phyloP scores from a whole-genome alignment of 2,888 invertebrate genomes.

The Parnassius mnemosyne region DNA sequence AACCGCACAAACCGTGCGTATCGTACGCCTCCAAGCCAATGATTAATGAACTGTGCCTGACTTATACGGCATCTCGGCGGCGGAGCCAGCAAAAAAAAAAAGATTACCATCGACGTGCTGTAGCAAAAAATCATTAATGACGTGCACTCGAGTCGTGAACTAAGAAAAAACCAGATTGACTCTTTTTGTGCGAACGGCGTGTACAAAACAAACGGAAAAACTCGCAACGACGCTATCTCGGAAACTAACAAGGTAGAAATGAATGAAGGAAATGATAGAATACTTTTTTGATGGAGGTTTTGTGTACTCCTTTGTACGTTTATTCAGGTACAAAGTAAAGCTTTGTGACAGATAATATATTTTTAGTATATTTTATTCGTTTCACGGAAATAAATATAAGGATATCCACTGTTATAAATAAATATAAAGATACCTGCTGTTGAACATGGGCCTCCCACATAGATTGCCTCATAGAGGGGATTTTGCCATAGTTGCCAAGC shows the following conservation, averaged over 20 bases:
- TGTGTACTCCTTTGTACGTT: too few species aligned
- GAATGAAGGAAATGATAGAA: conserved; percentile 2
- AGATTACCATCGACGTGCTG: conserved; percentile 26
- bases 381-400: too few species aligned
- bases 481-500: too few species aligned
- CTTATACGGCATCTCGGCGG: conserved; percentile 26
- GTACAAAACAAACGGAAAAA: not conserved
- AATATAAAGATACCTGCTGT: too few species aligned
- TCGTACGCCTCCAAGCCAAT: conserved; percentile 16
- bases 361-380: too few species aligned
- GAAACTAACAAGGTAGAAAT: conserved; percentile 10
- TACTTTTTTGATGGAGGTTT: too few species aligned
- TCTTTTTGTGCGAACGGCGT: conserved; percentile 14
- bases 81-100: conserved; percentile 29
- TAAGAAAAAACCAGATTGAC: conserved; percentile 6
- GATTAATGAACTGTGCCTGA: conserved; percentile 35
- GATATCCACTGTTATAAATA: too few species aligned
- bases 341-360: too few species aligned
- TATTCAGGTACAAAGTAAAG: too few species aligned
- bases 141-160: conserved; percentile 14
- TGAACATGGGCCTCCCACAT: too few species aligned
- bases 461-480: too few species aligned
- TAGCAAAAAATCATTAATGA: conserved; percentile 34
- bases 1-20: conserved; percentile 12
- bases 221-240: not conserved